Percentiles rank a stretch among this genome's conserved stretches.
Evolutionary conservation across 2,888 invertebrate genomes (phyloP).

Genomic region (Hydroisotoma schaefferi): DNA sequence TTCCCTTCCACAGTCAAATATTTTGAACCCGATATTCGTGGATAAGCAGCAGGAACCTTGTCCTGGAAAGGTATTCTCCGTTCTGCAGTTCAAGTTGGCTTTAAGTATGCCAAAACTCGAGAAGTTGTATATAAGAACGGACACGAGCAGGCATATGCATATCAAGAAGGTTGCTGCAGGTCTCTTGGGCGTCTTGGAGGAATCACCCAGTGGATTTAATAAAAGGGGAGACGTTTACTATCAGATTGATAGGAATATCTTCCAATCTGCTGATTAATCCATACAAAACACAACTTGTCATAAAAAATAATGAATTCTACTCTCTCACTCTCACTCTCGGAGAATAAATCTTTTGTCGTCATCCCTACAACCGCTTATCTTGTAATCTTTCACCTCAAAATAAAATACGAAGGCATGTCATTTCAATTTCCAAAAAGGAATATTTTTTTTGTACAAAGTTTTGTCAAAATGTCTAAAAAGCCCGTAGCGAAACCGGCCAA

Average conservation of each 20-base stretch:
- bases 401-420: too few species aligned
- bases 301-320: too few species aligned
- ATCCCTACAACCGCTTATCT: too few species aligned
- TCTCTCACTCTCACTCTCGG: too few species aligned
- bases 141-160: neutral
- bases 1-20: constrained; percentile 13
- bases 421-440: too few species aligned
- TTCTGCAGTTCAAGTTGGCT: neutral
- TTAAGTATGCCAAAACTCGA: neutral
- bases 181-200: constrained; percentile 6
- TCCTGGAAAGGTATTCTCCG: neutral
- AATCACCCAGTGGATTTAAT: neutral
- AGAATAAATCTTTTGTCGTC: too few species aligned
- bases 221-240: constrained; percentile 7
- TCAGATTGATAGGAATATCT: neutral
- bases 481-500: too few species aligned
- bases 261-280: too few species aligned
- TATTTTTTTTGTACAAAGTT: too few species aligned
- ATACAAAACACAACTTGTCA: too few species aligned
- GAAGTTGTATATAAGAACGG: neutral
- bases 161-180: constrained; percentile 1
- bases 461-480: constrained; percentile 3
- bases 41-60: neutral
- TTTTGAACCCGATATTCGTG: neutral
- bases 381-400: too few species aligned